Evolutionary conservation across 2,888 invertebrate species (phyloP).

Genomic region (Dione juno): DNA sequence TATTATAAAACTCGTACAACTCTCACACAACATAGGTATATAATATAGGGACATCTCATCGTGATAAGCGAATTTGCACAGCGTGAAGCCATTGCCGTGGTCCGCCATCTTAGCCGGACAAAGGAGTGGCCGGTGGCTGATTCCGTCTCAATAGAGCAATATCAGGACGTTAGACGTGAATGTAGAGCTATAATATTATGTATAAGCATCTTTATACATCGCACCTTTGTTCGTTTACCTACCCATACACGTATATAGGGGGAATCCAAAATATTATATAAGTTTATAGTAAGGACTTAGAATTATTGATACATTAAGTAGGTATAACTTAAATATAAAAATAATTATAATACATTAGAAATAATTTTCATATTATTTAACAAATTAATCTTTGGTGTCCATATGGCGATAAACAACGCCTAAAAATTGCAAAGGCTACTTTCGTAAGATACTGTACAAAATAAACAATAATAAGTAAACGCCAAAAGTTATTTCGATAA

Average conservation of each 20-base stretch:
- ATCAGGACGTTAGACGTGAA: slow-evolving; percentile 14
- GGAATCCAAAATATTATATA: too few relatives aligned
- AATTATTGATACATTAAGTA: too few relatives aligned
- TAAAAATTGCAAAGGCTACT: too few relatives aligned
- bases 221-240: neutral
- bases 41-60: slow-evolving; percentile 26
- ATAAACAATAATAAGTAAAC: too few relatives aligned
- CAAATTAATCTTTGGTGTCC: too few relatives aligned
- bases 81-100: slow-evolving; percentile 37
- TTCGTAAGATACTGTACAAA: too few relatives aligned
- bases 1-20: neutral
- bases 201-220: neutral
- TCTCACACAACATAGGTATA: neutral
- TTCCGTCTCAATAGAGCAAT: slow-evolving; percentile 24
- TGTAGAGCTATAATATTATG: neutral
- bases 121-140: slow-evolving; percentile 32
- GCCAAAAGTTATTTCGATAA: too few relatives aligned
- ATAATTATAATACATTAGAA: too few relatives aligned
- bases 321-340: too few relatives aligned
- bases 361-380: too few relatives aligned
- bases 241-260: neutral
- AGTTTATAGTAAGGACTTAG: too few relatives aligned
- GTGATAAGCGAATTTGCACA: slow-evolving; percentile 41
- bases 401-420: too few relatives aligned
- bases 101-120: slow-evolving; percentile 44